phyloP scores from a whole-genome alignment of 2,113 vertebrate species.

The Rissa tridactyla region DNA sequence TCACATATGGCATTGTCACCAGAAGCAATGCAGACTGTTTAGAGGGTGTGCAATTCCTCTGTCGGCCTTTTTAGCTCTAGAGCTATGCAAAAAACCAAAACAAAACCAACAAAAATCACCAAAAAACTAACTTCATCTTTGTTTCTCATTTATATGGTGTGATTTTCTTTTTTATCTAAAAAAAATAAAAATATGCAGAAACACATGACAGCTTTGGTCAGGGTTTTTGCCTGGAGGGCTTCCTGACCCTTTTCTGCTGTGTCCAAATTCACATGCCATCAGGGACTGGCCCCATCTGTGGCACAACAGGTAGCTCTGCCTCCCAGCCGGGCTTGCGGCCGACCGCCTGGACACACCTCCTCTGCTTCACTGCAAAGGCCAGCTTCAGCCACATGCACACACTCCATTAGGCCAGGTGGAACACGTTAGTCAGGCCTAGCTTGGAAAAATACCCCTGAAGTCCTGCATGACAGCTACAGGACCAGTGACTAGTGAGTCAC shows the following conservation, averaged over 20 bases:
- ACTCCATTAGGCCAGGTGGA: neutral
- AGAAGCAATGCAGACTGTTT: neutral
- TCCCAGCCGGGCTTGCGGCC: rapidly evolving
- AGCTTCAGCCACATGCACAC: neutral
- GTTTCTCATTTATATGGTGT: neutral
- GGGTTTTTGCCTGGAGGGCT: neutral
- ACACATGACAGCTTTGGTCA: neutral
- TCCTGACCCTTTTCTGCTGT: neutral
- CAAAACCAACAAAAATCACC: neutral
- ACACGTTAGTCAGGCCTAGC: neutral
- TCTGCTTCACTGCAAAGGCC: neutral
- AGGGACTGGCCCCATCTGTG: neutral
- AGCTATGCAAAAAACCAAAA: neutral
- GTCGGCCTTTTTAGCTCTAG: neutral
- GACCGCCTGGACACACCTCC: rapidly evolving
- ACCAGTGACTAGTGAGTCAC: neutral
- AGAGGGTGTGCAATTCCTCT: neutral
- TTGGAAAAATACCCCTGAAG: neutral
- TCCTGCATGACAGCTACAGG: neutral
- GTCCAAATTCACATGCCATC: neutral
- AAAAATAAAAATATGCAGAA: neutral
- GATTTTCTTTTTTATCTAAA: neutral
- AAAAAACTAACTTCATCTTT: neutral
- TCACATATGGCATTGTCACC: neutral
- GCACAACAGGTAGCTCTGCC: neutral